Conservation (phyloP, 2,113 vertebrate species). For the Toxotes jaculatrix region DNA sequence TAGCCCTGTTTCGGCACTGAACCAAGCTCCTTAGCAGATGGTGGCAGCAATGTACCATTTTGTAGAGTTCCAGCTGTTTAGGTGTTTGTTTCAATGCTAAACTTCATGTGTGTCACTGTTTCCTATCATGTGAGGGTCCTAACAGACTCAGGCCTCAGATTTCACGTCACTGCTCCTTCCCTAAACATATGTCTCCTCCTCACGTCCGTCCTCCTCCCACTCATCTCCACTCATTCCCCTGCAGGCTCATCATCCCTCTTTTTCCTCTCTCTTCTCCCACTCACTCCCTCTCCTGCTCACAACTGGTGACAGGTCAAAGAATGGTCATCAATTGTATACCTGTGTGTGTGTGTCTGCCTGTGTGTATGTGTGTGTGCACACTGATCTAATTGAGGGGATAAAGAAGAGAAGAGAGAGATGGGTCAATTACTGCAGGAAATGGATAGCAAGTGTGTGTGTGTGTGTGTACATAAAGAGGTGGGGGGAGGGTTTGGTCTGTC, state of each 20-base stretch:
- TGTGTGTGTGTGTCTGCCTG: not conserved
- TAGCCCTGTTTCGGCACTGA: not conserved
- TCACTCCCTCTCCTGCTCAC: slow-evolving; percentile 18
- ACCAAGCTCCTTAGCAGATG: slow-evolving; percentile 16
- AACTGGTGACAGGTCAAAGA: slow-evolving; percentile 59
- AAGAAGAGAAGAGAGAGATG: slow-evolving; percentile 54
- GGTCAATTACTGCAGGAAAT: slow-evolving; percentile 77
- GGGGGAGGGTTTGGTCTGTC: slow-evolving; percentile 30
- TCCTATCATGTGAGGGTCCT: not conserved
- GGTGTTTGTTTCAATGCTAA: not conserved
- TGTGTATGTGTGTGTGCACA: slow-evolving; percentile 1
- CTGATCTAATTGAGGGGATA: slow-evolving; percentile 67
- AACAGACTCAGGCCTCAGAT: not conserved
- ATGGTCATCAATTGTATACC: slow-evolving; percentile 40
- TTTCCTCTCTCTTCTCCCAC: slow-evolving; percentile 1
- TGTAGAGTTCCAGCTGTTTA: not conserved
- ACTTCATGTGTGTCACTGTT: not conserved
- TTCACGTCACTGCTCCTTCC: too few relatives aligned
- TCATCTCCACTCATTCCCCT: slow-evolving; percentile 1
- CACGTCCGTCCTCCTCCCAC: slow-evolving; percentile 1
- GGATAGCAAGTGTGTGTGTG: slow-evolving; percentile 39
- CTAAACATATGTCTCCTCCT: too few relatives aligned
- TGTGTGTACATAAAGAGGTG: slow-evolving; percentile 12
- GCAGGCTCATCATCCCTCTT: not conserved
- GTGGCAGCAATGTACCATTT: slow-evolving; percentile 23